Conservation (phyloP, 2,113 vertebrate species). For the Platanista minor region DNA sequence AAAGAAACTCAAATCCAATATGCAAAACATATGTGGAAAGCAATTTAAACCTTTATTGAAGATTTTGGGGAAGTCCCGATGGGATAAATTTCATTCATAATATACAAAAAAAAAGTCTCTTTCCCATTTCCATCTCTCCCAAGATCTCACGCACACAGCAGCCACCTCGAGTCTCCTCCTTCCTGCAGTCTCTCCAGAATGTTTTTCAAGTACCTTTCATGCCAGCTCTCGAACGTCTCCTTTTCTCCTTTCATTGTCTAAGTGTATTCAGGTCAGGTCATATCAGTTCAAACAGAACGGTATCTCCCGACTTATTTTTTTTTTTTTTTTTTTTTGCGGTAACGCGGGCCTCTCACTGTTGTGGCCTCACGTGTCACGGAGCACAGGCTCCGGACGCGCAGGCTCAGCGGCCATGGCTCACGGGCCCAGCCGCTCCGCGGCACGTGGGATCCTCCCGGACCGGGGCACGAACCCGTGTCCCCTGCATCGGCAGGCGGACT, state of each 20-base stretch:
- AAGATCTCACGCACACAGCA: background rate
- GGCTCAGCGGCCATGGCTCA: no score
- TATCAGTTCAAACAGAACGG: background rate
- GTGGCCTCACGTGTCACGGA: no score
- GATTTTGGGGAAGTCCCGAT: background rate
- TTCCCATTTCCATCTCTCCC: background rate
- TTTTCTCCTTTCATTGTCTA: background rate
- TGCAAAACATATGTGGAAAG: background rate
- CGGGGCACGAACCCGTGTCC: no score
- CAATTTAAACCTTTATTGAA: background rate
- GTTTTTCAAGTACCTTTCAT: background rate
- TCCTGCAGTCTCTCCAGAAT: background rate
- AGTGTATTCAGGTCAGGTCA: background rate
- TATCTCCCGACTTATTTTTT: background rate
- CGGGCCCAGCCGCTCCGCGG: no score
- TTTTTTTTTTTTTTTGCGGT: no score
- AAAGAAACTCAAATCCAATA: background rate
- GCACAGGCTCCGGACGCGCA: no score
- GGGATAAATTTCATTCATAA: background rate
- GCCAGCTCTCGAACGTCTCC: background rate
- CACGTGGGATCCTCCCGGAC: no score
- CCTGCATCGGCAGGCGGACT: no score
- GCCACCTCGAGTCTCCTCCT: background rate
- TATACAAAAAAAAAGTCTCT: background rate
- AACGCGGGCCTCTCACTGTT: no score